Base-by-base conservation (phyloP, 2,888 invertebrate species). In the Sinelater perroti region DNA sequence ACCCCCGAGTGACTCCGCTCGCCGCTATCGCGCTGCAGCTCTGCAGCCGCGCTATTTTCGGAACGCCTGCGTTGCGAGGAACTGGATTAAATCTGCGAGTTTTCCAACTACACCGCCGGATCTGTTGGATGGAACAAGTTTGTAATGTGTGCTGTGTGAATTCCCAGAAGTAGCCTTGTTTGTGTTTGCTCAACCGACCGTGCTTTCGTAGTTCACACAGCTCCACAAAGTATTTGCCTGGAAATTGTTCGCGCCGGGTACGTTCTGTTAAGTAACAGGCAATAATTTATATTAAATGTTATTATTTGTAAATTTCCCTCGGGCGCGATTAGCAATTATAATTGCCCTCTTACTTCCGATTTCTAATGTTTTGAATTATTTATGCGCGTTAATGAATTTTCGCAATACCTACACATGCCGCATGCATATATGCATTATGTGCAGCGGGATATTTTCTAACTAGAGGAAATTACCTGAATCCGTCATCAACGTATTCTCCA, bases 151-250 rank as follows among this genome's bases (percentile, higher is more conserved):
- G 50, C 46, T 54, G 53, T 51, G 54, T 56, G 46, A 57, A 56
- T 62, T 62, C 62, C 46, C 50, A 56, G 62, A 60, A 62, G 46
- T 47, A 45, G 51, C 54, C 60, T 60, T 60, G 54, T 61, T 62
- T 60, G 53, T 62, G 56, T 56, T 60, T 60, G 56, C 38, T 62
- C 52, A 60, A 46, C 57, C 60, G 44, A 62, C 53, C 62, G 62
- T 54, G 46, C 42, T 56, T 56, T 51, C 47, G 20, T 45, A 50
- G 46, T 61, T 61, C 56, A 49, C 56, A 60, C 56, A 52, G 49
- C 52, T 56, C 44, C 45, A 50, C 30, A 14, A 31, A 45, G 28
- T 35, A 33, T 44, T 44, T 38, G 40, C 40, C 16, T 24, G 14
- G 14, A 30, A 44, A 50, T 42, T 42, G 46, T 50, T 50, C 56